phyloP scores from a whole-genome alignment of 2,888 invertebrate species.

The Antitype chi region DNA sequence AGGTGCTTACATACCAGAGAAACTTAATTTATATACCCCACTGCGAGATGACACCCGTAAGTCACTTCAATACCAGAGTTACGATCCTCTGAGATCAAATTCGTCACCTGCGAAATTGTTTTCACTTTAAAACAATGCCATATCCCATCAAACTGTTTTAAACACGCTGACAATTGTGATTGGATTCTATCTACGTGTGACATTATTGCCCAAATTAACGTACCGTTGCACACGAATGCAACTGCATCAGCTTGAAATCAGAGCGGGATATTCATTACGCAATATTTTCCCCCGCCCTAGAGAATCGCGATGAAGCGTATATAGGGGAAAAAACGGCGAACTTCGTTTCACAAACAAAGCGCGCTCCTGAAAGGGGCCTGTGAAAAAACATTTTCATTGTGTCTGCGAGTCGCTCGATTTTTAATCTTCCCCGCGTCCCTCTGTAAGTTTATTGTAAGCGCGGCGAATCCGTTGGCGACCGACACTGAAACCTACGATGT shows the following conservation, averaged over 20 bases:
- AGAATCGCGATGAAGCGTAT: conserved; percentile 85
- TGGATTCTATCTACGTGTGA: conserved; percentile 46
- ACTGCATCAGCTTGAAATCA: conserved; percentile 73
- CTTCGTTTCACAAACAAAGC: conserved; percentile 90
- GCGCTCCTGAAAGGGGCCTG: conserved; percentile 85
- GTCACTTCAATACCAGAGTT: conserved; percentile 54
- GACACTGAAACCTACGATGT: conserved; percentile 76
- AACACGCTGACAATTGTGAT: conserved; percentile 53
- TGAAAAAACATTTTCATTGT: conserved; percentile 90
- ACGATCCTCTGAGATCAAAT: conserved; percentile 57
- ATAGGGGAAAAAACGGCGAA: conserved; percentile 85
- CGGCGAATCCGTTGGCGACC: conserved; percentile 79
- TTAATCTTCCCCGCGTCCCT: conserved; percentile 86
- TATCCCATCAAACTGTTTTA: conserved; percentile 56
- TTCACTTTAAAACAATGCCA: conserved; percentile 58
- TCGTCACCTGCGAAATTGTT: conserved; percentile 59
- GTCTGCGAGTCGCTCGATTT: conserved; percentile 89
- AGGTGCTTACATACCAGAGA: conserved; percentile 67
- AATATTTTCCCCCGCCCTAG: conserved; percentile 80
- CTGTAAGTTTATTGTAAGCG: conserved; percentile 87
- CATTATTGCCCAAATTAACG: conserved; percentile 76
- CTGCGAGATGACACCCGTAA: conserved; percentile 51
- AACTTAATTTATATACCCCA: conserved; percentile 70
- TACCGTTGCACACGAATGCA: conserved; percentile 69
- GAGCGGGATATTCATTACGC: conserved; percentile 84